phyloP scores from a whole-genome alignment of 1,140 invertebrate species.

The Cydia pomonella region DNA sequence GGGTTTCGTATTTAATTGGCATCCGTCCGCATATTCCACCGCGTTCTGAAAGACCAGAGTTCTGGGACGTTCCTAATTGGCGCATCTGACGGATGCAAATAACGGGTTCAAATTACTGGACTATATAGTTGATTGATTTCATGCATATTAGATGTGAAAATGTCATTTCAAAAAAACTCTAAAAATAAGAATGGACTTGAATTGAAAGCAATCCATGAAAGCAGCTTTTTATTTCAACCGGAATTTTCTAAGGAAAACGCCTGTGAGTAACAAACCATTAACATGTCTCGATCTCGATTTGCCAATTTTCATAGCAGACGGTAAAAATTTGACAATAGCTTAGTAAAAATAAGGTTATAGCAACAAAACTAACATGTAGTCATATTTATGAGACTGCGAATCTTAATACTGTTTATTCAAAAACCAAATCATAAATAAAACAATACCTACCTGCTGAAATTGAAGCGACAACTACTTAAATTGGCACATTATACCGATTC shows the following conservation, averaged over 20 bases:
- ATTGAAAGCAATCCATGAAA: too few species aligned
- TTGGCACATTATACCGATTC: constrained; percentile 13
- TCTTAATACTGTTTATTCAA: not conserved
- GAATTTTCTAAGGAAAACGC: too few species aligned
- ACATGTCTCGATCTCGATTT: too few species aligned
- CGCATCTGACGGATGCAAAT: constrained; percentile 3
- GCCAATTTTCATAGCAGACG: too few species aligned
- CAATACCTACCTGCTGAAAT: not conserved
- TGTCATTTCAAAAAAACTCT: too few species aligned
- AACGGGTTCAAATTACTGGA: not conserved
- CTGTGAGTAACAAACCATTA: too few species aligned
- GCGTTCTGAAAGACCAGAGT: constrained; percentile 17
- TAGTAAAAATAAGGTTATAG: too few species aligned
- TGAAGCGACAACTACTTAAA: constrained; percentile 2
- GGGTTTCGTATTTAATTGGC: constrained; percentile 35
- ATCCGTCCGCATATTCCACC: constrained; percentile 20
- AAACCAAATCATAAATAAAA: not conserved
- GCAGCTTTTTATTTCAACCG: too few species aligned
- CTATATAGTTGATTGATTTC: constrained; percentile 7
- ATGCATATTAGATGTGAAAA: not conserved
- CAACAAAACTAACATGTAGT: too few species aligned
- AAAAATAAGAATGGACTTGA: too few species aligned
- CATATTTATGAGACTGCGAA: too few species aligned
- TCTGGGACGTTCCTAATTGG: constrained; percentile 12
- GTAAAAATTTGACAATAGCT: too few species aligned